phyloP scores from a whole-genome alignment of 2,797 vertebrate genomes.

The Avahi laniger region DNA sequence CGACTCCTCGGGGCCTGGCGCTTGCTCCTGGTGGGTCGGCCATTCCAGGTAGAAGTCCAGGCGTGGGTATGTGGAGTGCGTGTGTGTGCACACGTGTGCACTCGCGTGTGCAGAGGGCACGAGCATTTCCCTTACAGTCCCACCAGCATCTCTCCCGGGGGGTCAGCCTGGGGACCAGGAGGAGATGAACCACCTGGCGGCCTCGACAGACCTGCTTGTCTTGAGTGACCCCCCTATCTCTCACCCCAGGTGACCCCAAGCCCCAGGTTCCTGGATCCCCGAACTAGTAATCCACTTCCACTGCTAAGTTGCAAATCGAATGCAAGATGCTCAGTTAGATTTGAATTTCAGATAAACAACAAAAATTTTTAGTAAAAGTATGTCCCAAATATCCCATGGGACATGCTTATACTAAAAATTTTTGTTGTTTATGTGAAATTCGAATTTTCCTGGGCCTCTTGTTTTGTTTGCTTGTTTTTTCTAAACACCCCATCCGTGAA shows the following conservation, averaged over 20 bases:
- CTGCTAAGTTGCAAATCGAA: not conserved
- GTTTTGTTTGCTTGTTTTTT: not conserved
- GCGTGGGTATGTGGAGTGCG: fast-evolving
- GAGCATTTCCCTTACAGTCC: no score
- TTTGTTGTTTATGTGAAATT: not conserved
- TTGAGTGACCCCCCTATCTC: not conserved
- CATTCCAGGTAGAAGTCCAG: not conserved
- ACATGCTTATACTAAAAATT: not conserved
- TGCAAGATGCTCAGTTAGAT: not conserved
- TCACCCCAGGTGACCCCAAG: not conserved
- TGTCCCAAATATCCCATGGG: not conserved
- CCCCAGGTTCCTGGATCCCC: not conserved
- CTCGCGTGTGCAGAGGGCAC: no score
- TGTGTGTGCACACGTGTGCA: fast-evolving
- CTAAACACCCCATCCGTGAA: not conserved
- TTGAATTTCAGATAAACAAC: not conserved
- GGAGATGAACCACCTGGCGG: not conserved
- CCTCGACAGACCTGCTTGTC: not conserved
- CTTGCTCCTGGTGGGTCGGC: no score
- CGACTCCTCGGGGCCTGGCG: fast-evolving
- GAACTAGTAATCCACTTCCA: no score
- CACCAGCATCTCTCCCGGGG: not conserved
- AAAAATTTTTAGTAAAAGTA: not conserved
- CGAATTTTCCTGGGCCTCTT: not conserved
- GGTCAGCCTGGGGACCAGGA: no score